Evolutionary conservation across 2,888 invertebrate genomes (phyloP).

Genomic region (Agapostemon virescens): DNA sequence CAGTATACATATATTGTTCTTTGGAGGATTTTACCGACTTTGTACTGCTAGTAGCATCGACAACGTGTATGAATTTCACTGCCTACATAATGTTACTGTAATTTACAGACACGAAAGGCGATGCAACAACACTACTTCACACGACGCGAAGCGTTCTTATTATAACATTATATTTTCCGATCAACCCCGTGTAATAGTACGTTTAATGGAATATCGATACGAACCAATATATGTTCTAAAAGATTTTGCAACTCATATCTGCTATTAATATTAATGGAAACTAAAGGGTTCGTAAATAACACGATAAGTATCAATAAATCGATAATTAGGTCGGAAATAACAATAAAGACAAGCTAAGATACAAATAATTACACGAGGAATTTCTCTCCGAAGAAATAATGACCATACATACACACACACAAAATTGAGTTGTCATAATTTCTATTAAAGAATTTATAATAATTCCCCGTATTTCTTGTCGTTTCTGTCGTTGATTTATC

Average conservation of each 20-base stretch:
- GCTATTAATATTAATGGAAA: constrained; percentile 51
- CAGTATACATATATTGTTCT: not conserved
- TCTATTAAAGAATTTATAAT: not conserved
- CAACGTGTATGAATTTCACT: not conserved
- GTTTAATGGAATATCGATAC: constrained; percentile 44
- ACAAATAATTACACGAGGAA: constrained; percentile 19
- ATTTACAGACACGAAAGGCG: constrained; percentile 20
- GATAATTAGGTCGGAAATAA: constrained; percentile 42
- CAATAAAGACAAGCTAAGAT: constrained; percentile 30
- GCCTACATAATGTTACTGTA: constrained; percentile 13
- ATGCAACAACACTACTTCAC: constrained; percentile 20
- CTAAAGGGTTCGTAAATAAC: constrained; percentile 55
- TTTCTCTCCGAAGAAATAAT: constrained; percentile 1
- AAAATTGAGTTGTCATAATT: not conserved
- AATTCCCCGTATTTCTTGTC: too few relatives aligned
- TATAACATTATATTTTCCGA: constrained; percentile 46
- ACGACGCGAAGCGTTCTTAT: constrained; percentile 27
- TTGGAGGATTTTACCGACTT: not conserved
- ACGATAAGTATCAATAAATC: constrained; percentile 52
- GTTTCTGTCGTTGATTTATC: too few relatives aligned
- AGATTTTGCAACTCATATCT: constrained; percentile 47
- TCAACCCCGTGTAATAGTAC: constrained; percentile 26
- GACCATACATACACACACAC: too few relatives aligned
- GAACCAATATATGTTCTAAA: constrained; percentile 37
- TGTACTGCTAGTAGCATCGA: not conserved